Percentiles rank a stretch among this genome's conserved stretches.
Evolutionary conservation across 2,113 vertebrate genomes (phyloP).

Genomic region (Dasyprocta punctata): DNA sequence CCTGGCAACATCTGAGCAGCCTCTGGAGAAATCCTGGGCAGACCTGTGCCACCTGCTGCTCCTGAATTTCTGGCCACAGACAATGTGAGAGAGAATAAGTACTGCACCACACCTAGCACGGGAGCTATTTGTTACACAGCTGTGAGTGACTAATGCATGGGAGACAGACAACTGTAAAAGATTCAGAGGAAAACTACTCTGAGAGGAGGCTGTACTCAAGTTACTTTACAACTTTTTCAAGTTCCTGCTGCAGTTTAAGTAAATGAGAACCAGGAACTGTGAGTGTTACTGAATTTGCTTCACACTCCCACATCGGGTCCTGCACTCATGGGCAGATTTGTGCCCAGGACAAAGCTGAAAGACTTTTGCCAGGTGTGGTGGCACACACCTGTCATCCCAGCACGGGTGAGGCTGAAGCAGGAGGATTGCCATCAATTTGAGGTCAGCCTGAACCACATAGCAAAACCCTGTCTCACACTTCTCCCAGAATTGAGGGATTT

Average conservation of each 20-base stretch:
- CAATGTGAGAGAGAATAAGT: fast-evolving
- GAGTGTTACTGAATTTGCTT: fast-evolving
- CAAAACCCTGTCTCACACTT: background rate
- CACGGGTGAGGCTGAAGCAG: background rate
- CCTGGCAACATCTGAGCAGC: background rate
- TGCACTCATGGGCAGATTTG: fast-evolving
- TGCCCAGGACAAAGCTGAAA: fast-evolving
- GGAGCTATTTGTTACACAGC: fast-evolving
- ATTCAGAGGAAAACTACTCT: fast-evolving
- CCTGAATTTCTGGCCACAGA: background rate
- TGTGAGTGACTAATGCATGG: background rate
- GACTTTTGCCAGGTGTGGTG: background rate
- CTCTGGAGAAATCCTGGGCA: background rate
- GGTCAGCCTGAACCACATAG: background rate
- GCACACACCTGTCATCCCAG: background rate
- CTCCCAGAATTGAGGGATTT: too few species aligned
- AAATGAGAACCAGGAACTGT: background rate
- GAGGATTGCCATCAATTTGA: background rate
- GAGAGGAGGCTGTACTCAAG: too few species aligned
- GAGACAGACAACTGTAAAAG: background rate
- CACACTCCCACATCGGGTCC: fast-evolving
- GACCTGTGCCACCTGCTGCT: background rate
- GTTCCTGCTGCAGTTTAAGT: background rate
- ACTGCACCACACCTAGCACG: fast-evolving
- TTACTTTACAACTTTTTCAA: background rate